Percentiles rank a stretch among this genome's conserved stretches.
phyloP scores from a whole-genome alignment of 2,888 invertebrate genomes.

The Diarsia rubi region DNA sequence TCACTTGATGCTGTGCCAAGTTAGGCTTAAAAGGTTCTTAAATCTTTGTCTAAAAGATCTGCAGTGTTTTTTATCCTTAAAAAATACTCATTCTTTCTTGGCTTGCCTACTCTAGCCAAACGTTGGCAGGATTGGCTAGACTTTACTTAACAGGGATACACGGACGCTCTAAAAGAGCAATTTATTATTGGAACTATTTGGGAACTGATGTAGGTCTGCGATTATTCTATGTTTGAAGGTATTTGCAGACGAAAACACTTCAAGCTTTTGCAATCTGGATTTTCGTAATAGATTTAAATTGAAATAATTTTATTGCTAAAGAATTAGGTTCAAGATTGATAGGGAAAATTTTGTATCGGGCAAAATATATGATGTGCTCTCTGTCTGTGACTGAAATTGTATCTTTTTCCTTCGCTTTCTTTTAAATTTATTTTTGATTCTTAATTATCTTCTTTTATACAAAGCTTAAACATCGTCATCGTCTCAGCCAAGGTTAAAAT shows the following conservation, averaged over 20 bases:
- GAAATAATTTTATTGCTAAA: too few relatives aligned
- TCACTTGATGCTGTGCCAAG: conserved; percentile 51
- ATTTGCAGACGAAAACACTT: background rate
- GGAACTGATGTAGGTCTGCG: background rate
- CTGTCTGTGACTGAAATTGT: too few relatives aligned
- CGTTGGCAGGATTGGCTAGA: conserved; percentile 13
- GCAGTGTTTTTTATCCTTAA: conserved; percentile 7
- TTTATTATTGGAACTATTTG: background rate
- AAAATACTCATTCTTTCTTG: conserved; percentile 12
- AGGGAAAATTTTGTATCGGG: too few relatives aligned
- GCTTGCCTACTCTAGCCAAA: conserved; percentile 8
- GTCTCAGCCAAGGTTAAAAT: too few relatives aligned
- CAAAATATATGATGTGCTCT: too few relatives aligned
- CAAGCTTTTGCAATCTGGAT: too few relatives aligned
- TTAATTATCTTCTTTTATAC: too few relatives aligned
- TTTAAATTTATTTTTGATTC: too few relatives aligned
- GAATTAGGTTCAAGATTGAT: too few relatives aligned
- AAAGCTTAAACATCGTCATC: too few relatives aligned
- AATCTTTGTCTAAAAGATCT: conserved; percentile 23
- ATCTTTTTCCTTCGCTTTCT: too few relatives aligned
- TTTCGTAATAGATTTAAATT: too few relatives aligned
- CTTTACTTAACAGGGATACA: background rate
- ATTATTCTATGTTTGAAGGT: background rate
- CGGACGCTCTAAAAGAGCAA: background rate
- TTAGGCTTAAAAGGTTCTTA: conserved; percentile 41